phyloP scores from a whole-genome alignment of 2,797 vertebrate genomes.

The Paedocypris micromegethes region DNA sequence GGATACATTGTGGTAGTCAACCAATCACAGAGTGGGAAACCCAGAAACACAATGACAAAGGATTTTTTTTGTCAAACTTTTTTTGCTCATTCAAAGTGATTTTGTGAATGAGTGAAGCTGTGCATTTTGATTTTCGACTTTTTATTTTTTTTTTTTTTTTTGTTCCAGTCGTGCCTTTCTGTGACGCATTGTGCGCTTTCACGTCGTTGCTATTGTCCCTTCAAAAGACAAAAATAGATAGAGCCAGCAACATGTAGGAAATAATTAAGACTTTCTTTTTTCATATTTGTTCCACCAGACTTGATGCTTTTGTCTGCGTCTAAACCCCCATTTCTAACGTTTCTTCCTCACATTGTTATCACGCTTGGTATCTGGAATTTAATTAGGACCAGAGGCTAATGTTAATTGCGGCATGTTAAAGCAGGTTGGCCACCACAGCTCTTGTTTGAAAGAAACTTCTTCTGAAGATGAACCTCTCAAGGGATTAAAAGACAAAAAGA shows the following conservation, averaged over 20 bases:
- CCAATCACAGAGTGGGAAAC: no score
- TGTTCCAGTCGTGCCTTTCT: conserved; percentile 6
- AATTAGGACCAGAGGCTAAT: conserved; percentile 45
- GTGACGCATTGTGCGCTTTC: neutral
- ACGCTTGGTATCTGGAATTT: conserved; percentile 28
- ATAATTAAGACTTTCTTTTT: conserved; percentile 27
- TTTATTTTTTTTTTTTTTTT: neutral
- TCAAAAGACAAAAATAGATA: conserved; percentile 21
- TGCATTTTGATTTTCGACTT: neutral
- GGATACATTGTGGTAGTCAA: no score
- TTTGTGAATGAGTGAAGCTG: neutral
- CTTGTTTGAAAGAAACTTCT: conserved; percentile 23
- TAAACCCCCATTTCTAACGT: conserved; percentile 6
- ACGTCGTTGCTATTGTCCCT: conserved; percentile 14
- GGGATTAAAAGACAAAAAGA: conserved; percentile 2
- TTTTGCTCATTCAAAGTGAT: neutral
- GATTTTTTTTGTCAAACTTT: no score
- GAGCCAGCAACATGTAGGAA: conserved; percentile 15
- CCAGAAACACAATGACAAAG: no score
- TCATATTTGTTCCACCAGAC: conserved; percentile 17
- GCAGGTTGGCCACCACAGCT: conserved; percentile 34
- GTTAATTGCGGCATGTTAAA: conserved; percentile 37
- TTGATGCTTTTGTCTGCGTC: conserved; percentile 9
- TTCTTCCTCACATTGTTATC: conserved; percentile 23
- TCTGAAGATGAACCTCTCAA: conserved; percentile 14